Conservation (phyloP, 35 echinoderm and acorn worm species). For the Holothuria glaberrima region DNA sequence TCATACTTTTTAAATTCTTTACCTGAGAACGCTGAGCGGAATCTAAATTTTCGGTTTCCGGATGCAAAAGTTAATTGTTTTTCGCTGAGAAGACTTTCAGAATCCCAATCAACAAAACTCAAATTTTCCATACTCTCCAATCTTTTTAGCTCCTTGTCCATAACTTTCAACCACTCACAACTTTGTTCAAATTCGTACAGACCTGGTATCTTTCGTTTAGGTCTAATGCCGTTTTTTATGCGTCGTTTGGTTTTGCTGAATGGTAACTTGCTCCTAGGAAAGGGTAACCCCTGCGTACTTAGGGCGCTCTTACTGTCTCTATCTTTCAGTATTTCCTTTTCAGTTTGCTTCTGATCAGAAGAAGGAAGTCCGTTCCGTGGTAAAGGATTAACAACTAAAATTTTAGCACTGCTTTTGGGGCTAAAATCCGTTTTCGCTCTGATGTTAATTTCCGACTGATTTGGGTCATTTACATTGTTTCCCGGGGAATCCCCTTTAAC, state of each 20-base stretch:
- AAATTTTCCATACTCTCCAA: slow-evolving; percentile 53
- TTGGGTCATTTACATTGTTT: neutral
- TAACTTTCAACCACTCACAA: slow-evolving; percentile 52
- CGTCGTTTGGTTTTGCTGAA: neutral
- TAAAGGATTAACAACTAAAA: slow-evolving; percentile 52
- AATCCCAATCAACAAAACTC: slow-evolving; percentile 56
- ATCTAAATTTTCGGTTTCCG: slow-evolving; percentile 36
- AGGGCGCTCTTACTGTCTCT: neutral
- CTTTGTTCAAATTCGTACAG: slow-evolving; percentile 52
- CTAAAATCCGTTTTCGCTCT: neutral
- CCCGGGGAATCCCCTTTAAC: neutral
- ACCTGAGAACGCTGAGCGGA: slow-evolving; percentile 7
- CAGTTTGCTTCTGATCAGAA: neutral
- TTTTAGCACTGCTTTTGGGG: slow-evolving; percentile 13
- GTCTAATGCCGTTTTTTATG: neutral
- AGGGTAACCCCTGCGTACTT: neutral
- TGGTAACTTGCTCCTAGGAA: neutral
- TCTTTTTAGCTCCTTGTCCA: slow-evolving; percentile 45
- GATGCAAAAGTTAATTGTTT: neutral
- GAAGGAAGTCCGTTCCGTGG: neutral
- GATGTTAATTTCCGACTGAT: neutral
- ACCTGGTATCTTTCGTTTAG: slow-evolving; percentile 20
- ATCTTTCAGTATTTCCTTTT: neutral
- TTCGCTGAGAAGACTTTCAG: slow-evolving; percentile 47
- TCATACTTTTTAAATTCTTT: too few species aligned